Base-by-base conservation (phyloP, 1,140 invertebrate genomes). In the Chlorops oryzae region DNA sequence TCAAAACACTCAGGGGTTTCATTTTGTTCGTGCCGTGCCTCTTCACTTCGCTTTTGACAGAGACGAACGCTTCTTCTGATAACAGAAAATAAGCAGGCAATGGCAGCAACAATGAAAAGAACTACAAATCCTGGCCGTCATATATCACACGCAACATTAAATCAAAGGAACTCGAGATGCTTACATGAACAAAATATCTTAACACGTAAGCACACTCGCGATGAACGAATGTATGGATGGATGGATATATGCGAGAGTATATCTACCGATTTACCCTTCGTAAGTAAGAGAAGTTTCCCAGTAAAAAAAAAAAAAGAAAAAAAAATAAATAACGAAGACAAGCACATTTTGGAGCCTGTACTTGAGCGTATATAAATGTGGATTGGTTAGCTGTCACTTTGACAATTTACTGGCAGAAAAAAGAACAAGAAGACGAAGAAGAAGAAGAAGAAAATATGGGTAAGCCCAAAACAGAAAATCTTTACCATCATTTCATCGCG, bases 371-470 rank as follows among this genome's bases (percentile, higher is more conserved):
- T n/a, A n/a, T n/a, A n/a, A n/a, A n/a, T n/a, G n/a, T n/a, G n/a
- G n/a, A n/a, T n/a, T n/a, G n/a, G 55, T 51, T 28, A 55, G 53
- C 61, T 66, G 63, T 66, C 63, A 66, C 59, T 60, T 62, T 66
- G 63, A 66, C 63, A 66, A 66, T 66, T 66, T 66, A 66, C 63
- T 60, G 59, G 55, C 61, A 37, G 57, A 62, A 59, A 6, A 13
- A 24, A n/a, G n/a, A n/a, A n/a, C n/a, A n/a, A n/a, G n/a, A n/a
- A n/a, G n/a, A n/a, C n/a, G n/a, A n/a, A n/a, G n/a, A n/a, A 17
- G 40, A 27, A 27, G 51, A 28, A 12, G 40, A 15, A 23, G 48
- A 38, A 44, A n/a, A n/a, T n/a, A n/a, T n/a, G n/a, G n/a, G n/a
- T n/a, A n/a, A n/a, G n/a, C n/a, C n/a, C n/a, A n/a, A n/a, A n/a